Evolutionary conservation across 2,113 vertebrate genomes (phyloP).

Genomic region (Phalacrocorax carbo): DNA sequence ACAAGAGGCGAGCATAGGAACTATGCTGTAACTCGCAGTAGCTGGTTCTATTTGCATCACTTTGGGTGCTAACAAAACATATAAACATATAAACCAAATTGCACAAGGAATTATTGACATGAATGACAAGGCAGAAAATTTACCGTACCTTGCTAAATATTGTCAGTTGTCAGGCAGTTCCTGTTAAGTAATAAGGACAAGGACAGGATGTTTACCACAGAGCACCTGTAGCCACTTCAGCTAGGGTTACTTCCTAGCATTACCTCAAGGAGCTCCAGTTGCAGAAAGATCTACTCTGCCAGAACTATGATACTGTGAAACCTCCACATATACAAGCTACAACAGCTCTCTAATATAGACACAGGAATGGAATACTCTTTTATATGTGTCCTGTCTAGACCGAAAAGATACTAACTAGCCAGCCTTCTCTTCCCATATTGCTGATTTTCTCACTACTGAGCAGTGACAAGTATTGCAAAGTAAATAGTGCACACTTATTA

Average conservation of each 20-base stretch:
- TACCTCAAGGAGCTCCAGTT: background rate
- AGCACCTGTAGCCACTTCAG: background rate
- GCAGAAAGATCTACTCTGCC: background rate
- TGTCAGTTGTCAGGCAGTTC: background rate
- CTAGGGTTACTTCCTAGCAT: background rate
- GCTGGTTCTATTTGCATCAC: background rate
- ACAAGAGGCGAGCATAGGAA: background rate
- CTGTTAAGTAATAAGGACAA: background rate
- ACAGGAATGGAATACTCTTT: background rate
- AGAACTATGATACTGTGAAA: background rate
- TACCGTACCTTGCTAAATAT: background rate
- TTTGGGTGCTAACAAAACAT: background rate
- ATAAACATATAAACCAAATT: background rate
- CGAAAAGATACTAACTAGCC: background rate
- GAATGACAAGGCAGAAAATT: background rate
- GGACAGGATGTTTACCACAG: background rate
- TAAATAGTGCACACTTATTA: background rate
- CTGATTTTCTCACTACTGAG: background rate
- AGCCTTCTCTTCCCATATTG: background rate
- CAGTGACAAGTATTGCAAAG: background rate
- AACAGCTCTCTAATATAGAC: background rate
- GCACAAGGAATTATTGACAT: background rate
- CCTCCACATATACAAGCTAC: background rate
- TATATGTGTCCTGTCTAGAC: background rate
- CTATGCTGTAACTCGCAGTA: background rate